Base-by-base conservation (phyloP, 2,888 invertebrate genomes). In the Drosophila prolongata region DNA sequence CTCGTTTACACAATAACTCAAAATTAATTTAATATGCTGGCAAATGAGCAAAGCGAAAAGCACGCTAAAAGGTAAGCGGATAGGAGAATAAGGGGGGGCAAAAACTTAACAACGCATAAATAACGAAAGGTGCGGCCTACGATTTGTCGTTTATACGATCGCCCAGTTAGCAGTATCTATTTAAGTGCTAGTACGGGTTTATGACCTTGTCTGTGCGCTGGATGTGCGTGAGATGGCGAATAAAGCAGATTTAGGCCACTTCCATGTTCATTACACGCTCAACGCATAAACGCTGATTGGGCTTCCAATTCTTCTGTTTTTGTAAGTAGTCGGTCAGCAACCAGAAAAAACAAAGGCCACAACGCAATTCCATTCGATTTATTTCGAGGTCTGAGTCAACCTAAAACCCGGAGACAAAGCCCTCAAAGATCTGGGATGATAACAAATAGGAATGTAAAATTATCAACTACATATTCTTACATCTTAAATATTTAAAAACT, bases 1-100 rank as follows among this genome's bases (percentile, higher is more conserved):
- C 80, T 86, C 88, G 83, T 86, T 88, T 86, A 82, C 86, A 88
- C 83, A 88, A 82, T 80, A 83, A 83, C 78, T 88, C 74, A 76
- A 73, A 86, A 80, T 78, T 86, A 88, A 86, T 86, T 88, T 78
- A 84, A 84, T 78, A 88, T 84, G 89, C 78, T 86, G 83, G 80
- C 86, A 87, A 83, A 83, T 86, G 83, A 80, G 78, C 61, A 68
- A 80, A 76, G 69, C 83, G 71, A 78, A 80, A 86, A 77, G 74
- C 70, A 77, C 79, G 64, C 71, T 80, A 88, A 83, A 86, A 84
- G 89, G 83, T 84, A 72, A 83, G 83, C 66, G 69, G 50, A 58
- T 71, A 67, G 47, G 19, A 49, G 27, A 50, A 68, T 42, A 61
- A 8, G 52, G 42, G 43, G 19, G 24, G 24, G 24, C 4, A 38